These are phyloP conservation scores for Drosophila suzukii DNA, from an alignment of 1,140 invertebrate species.

Conservation along the genomic window DNA sequence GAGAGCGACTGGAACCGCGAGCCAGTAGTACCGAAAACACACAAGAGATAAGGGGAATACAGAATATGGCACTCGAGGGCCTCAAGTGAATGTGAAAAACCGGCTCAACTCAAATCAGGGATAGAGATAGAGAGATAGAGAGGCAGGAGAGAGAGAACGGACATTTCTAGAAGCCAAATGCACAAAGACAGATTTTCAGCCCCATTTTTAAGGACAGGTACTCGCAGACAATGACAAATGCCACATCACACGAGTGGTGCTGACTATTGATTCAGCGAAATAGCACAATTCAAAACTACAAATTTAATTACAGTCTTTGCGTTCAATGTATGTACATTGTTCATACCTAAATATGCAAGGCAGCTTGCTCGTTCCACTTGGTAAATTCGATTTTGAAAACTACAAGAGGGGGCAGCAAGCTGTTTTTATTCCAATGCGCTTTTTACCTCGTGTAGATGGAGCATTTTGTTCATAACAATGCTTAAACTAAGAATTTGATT, in stretches of 20 bases:
- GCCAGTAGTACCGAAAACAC: conserved; percentile 17
- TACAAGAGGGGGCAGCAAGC: too few relatives aligned
- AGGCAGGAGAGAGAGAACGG: conserved; percentile 19
- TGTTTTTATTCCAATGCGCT: too few relatives aligned
- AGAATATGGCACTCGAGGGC: conserved; percentile 2
- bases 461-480: too few relatives aligned
- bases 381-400: too few relatives aligned
- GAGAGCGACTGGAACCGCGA: conserved; percentile 10
- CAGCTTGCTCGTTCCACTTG: not conserved
- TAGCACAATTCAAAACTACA: not conserved
- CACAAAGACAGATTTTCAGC: conserved; percentile 25
- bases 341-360: not conserved
- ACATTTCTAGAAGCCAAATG: conserved; percentile 26
- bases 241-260: not conserved
- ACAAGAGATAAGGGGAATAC: conserved; percentile 27
- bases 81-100: conserved; percentile 31
- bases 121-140: conserved; percentile 1
- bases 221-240: conserved; percentile 16
- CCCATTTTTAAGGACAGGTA: conserved; percentile 27
- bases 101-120: conserved; percentile 33
- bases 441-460: too few relatives aligned
- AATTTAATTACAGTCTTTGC: not conserved
- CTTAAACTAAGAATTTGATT: not conserved
- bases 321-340: too few relatives aligned
- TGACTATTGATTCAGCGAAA: conserved; percentile 12